Base-by-base conservation (phyloP, 2,113 vertebrate genomes). In the Artemisiospiza belli region DNA sequence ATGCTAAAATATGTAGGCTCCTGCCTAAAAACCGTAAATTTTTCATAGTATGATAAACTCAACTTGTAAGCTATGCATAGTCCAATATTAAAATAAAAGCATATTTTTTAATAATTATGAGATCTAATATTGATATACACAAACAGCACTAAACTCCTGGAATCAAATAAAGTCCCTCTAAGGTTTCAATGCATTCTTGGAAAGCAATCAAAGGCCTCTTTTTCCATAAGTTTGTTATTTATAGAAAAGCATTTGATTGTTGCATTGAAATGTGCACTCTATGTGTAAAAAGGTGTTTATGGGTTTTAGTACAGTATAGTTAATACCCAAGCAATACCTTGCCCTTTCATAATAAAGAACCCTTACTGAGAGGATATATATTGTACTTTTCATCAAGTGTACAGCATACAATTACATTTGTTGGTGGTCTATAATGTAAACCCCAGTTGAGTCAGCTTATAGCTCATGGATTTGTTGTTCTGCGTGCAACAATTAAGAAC, bases 231-330 rank as follows among this genome's bases (percentile, higher is more conserved):
- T 97, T 96, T 95, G 97, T 97, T 98, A 97, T 98, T 98, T 98
- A 98, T 97, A 97, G 95, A 98, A 97, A 97, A 97, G 94, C 95
- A 97, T 97, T 97, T 97, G 97, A 97, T 95, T 97, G 96, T 97
- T 97, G 93, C 89, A 98, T 97, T 97, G 97, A 98, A 98, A 96
- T 96, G 95, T 97, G 97, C 96, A 91, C 96, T 97, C 94, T 97
- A 98, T 43, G 91, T 96, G 80, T 98, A 97, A 98, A 98, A 97
- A 97, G 97, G 97, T 98, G 97, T 98, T 98, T 98, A 98, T 97
- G 96, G 96, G 97, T 82, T 97, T 98, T 97, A 92, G 95, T 98
- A 98, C 96, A 98, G 97, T 98, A 97, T 96, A 98, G 97, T 97
- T 98, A 98, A 98, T 98, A 98, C 97, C 93, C 90, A 96, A 93